Conservation (phyloP, 1,140 invertebrate genomes). For the Drosophila saltans region DNA sequence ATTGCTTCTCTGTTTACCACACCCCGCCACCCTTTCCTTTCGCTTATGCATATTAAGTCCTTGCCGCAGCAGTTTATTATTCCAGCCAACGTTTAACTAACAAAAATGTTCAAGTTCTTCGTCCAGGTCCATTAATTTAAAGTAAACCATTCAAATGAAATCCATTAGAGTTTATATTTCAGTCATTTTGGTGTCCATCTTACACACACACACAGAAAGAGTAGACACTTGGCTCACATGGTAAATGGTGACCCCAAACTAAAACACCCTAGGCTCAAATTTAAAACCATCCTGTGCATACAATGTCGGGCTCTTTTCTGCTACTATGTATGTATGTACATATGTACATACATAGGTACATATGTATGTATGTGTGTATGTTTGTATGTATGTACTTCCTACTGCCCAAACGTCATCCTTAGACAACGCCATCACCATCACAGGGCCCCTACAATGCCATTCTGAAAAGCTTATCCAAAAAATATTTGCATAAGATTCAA, state of each 20-base stretch:
- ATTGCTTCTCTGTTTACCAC: no score
- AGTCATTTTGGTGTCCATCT: constrained; percentile 35
- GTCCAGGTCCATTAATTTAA: constrained; percentile 61
- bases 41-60: background rate
- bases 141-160: constrained; percentile 75
- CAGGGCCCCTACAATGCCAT: constrained; percentile 35
- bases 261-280: constrained; percentile 61
- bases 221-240: background rate
- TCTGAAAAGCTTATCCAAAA: constrained; percentile 71
- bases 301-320: constrained; percentile 39
- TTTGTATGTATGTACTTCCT: background rate
- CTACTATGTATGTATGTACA: no score
- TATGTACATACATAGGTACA: background rate
- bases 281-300: constrained; percentile 51
- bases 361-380: background rate
- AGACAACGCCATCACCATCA: background rate
- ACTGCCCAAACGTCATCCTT: constrained; percentile 3
- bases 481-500: constrained; percentile 80
- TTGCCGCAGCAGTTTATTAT: background rate
- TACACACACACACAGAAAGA: constrained; percentile 15
- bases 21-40: no score
- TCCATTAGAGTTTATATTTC: constrained; percentile 80
- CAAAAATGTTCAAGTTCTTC: background rate
- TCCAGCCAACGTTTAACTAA: constrained; percentile 5
- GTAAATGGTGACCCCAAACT: constrained; percentile 25